Evolutionary conservation across 2,888 invertebrate genomes (phyloP).

Genomic region (Torymus texanus): DNA sequence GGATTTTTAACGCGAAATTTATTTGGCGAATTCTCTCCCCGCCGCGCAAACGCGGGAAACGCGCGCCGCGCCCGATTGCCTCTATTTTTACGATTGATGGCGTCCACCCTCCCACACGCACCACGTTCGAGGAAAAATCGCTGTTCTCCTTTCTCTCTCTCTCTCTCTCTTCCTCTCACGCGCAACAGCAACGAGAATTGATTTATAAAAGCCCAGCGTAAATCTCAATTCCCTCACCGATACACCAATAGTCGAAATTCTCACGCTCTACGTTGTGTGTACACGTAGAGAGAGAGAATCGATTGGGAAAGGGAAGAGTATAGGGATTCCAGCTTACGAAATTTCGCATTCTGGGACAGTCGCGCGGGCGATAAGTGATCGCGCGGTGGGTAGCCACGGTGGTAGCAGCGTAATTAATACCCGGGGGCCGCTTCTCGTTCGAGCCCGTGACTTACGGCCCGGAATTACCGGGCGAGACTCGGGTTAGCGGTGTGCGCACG

Average conservation of each 20-base stretch:
- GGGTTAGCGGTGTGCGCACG: constrained; percentile 57
- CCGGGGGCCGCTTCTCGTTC: constrained; percentile 71
- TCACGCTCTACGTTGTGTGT: too few relatives aligned
- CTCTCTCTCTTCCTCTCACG: neutral
- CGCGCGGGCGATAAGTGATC: constrained; percentile 72
- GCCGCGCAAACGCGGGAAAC: neutral
- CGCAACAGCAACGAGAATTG: constrained; percentile 14
- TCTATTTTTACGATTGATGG: constrained; percentile 47
- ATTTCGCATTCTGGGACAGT: constrained; percentile 52
- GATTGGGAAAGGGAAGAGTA: too few relatives aligned
- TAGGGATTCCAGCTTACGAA: constrained; percentile 9
- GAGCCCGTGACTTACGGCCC: constrained; percentile 72
- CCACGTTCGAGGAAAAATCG: constrained; percentile 10
- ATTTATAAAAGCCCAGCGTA: constrained; percentile 38
- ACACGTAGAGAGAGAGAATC: too few relatives aligned
- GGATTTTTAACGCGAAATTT: constrained; percentile 54
- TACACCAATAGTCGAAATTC: too few relatives aligned
- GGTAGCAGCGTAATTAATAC: constrained; percentile 74
- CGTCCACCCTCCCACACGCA: neutral
- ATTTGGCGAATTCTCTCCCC: constrained; percentile 43
- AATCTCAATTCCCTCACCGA: constrained; percentile 30
- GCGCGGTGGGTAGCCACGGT: constrained; percentile 61
- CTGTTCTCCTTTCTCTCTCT: neutral
- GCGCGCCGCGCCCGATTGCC: constrained; percentile 18
- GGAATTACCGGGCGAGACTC: constrained; percentile 62